Evolutionary conservation across 1,140 invertebrate species (phyloP), one percentile per base, ranked within the genome.

Genomic region (Habropoda laboriosa): DNA sequence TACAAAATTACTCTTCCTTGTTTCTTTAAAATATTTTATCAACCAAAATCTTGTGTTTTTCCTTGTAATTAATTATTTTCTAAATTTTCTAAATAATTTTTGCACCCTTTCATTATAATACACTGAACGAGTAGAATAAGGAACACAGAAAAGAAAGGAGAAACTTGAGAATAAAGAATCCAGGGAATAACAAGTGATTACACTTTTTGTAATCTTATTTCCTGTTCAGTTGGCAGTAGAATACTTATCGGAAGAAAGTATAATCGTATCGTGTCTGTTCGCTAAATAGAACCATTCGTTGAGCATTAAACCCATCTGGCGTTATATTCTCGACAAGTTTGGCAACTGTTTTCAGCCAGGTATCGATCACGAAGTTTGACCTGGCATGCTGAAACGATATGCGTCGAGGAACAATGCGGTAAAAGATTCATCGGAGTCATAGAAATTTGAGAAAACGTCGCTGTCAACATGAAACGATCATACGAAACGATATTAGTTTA

Each of bases 361-460:
- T 82, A 83, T 80, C 71, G 57, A 75, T 83, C 66, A 81, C 49
- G 58, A 71, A 81, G 74, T 79, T 79, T 78, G 79, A 80, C 73
- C 63, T 58, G 79, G 45, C 72, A 58, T 61, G 60, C 42, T 38
- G 60, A 71, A 77, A 40, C 75, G 55, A 71, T 77, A 71, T 6
- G 66, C 49, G 53, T 27, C 42, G 30, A 10, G 55, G 66, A 77
- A 77, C 75, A 77, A 79, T 73, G 77, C 60, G 60, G 67, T 72
- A 64, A 64, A 79, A 58, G 68, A 75, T 73, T 51, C 68, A 61
- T 61, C 40, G 18, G 60, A 38, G 66, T 27, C 21, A 18, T 27
- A 27, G 7, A 49, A 45, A 79, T 40, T 77, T 63, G 47, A 53
- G 47, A 57, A 57, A 76, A 55, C 38, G 21, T 3, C 6, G 3